Evolutionary conservation across 2,113 vertebrate species (phyloP).

Genomic region (Pseudonaja textilis): DNA sequence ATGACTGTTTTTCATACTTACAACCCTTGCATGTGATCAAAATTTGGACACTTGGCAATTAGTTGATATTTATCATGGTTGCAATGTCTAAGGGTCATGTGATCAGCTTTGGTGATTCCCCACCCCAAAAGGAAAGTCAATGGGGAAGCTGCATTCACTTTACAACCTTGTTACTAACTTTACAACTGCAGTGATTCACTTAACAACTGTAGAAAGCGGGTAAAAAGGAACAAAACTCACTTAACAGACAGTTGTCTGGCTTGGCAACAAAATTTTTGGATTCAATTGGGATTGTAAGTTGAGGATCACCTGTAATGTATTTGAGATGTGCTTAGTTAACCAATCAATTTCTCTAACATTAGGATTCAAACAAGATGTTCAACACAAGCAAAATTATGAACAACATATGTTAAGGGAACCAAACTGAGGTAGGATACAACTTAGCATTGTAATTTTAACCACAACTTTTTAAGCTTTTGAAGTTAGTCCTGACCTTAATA

Average conservation of each 20-base stretch:
- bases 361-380: background rate
- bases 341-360: background rate
- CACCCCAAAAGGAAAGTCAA: background rate
- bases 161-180: background rate
- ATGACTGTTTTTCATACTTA: background rate
- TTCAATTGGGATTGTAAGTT: background rate
- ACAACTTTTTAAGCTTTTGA: background rate
- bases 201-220: background rate
- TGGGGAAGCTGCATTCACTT: background rate
- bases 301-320: background rate
- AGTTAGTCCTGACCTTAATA: background rate
- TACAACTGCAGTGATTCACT: background rate
- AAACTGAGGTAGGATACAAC: background rate
- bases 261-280: background rate
- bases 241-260: background rate
- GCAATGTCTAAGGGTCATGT: background rate
- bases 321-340: background rate
- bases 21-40: background rate
- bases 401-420: background rate
- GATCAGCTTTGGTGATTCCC: background rate
- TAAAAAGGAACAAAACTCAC: background rate
- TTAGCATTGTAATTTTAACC: background rate
- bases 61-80: background rate
- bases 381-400: background rate
- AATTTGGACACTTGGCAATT: background rate